Evolutionary conservation across 2,888 invertebrate genomes (phyloP).

Genomic region (Tribolium freemani): DNA sequence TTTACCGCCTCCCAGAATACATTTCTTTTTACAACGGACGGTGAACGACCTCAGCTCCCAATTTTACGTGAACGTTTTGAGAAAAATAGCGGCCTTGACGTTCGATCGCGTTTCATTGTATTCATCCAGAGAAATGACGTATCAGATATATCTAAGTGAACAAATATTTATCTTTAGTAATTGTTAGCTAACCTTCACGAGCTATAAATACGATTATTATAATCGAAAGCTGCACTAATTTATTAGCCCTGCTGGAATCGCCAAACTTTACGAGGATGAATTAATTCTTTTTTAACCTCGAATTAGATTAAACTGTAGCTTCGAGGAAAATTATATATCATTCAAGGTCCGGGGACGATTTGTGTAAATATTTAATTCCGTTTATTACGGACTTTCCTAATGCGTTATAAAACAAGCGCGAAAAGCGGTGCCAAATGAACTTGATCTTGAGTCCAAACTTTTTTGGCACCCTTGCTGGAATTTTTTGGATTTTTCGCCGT

Average conservation of each 20-base stretch:
- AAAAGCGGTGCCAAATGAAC: constrained; percentile 20
- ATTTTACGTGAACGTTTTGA: constrained; percentile 18
- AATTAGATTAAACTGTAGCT: constrained; percentile 18
- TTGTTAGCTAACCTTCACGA: constrained; percentile 41
- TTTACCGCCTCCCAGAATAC: constrained; percentile 35
- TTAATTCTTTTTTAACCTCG: constrained; percentile 29
- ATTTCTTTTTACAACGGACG: constrained; percentile 26
- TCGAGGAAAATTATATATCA: constrained; percentile 29
- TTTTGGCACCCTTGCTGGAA: not conserved
- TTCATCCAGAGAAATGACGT: constrained; percentile 31
- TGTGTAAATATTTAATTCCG: constrained; percentile 50
- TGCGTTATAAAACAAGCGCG: constrained; percentile 29
- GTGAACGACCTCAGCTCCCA: constrained; percentile 39
- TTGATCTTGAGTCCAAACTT: constrained; percentile 13
- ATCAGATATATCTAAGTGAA: constrained; percentile 12
- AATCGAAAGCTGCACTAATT: constrained; percentile 32
- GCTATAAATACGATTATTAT: constrained; percentile 38
- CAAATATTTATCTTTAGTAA: constrained; percentile 38
- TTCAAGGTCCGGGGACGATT: constrained; percentile 50
- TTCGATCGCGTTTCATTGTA: not conserved
- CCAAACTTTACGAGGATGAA: constrained; percentile 24
- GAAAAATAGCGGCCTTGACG: constrained; percentile 22
- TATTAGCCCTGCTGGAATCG: constrained; percentile 10
- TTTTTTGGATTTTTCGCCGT: not conserved
- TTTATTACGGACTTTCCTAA: constrained; percentile 39